Evolutionary conservation across 2,888 invertebrate genomes (phyloP), one percentile per base, ranked within the genome.

Genomic region (Drosophila infuscata): DNA sequence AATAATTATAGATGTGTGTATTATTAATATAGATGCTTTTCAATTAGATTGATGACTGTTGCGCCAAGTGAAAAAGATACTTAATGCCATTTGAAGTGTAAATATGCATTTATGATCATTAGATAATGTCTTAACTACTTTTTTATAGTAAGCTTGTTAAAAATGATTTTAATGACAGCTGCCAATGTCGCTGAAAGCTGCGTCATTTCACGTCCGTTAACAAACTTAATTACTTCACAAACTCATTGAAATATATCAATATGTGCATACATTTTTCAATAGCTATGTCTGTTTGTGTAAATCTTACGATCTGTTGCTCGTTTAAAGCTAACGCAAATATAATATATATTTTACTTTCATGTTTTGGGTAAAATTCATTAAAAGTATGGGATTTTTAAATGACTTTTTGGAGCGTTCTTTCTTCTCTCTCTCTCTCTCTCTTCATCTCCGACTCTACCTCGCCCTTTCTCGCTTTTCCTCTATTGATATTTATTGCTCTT

Each of bases 31-130:
- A 12, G 5, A 17, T 29, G 11, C 29, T 15, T 46, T 38, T 4
- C 29, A 12, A 12, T 29, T 56, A n/a, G 2, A 38, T 38, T 38
- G 29, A 38, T 38, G 29, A n/a, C 36, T 17, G 17, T 35, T 36
- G 25, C 6, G 11, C 7, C n/a, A 52, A 30, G 33, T 11, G 8
- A 29, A 38, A 36, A 29, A 56, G 0, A n/a, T 36, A 36, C 29
- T 17, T 17, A 29, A 29, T 25, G 35, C 11, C 11, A 35, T 25
- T 56, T n/a, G 11, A n/a, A 29, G 4, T n/a, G n/a, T 29, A 29
- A 38, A n/a, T 56, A 12, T 38, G 17, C 29, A 56, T 29, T 36
- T 54, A 54, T 17, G 54, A 54, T 54, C 36, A 54, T 36, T 56
- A 29, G 29, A 56, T 29, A 29, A 56, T 38, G n/a, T n/a, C 9